Evolutionary conservation across 2,888 invertebrate genomes (phyloP).

Genomic region (Nephrotoma guestfalica): DNA sequence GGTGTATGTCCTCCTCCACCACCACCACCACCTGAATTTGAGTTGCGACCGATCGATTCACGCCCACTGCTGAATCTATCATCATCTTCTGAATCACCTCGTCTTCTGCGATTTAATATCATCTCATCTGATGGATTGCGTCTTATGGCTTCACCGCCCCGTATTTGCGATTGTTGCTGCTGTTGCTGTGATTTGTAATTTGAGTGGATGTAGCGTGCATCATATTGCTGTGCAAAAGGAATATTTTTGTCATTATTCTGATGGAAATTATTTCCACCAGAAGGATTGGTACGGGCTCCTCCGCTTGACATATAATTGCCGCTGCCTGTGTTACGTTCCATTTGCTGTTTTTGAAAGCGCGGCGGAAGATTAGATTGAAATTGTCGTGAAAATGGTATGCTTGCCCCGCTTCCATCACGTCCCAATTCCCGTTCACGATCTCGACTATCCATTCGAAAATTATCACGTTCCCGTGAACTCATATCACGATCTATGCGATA

Average conservation of each 20-base stretch:
- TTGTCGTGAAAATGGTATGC: slow-evolving; percentile 47
- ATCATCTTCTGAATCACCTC: slow-evolving; percentile 19
- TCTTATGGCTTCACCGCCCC: slow-evolving; percentile 10
- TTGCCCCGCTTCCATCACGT: slow-evolving; percentile 30
- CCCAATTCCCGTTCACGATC: slow-evolving; percentile 19
- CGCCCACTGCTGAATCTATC: slow-evolving; percentile 16
- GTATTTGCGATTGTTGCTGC: slow-evolving; percentile 6
- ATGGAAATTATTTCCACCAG: slow-evolving; percentile 15
- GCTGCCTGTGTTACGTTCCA: slow-evolving; percentile 23
- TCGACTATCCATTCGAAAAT: slow-evolving; percentile 13
- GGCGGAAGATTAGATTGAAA: slow-evolving; percentile 78
- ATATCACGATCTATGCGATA: slow-evolving; percentile 22
- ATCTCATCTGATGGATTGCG: slow-evolving; percentile 15
- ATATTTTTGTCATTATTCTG: slow-evolving; percentile 13
- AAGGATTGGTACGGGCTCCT: background rate
- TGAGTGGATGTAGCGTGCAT: slow-evolving; percentile 18
- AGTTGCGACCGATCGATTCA: slow-evolving; percentile 14
- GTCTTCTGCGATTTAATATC: slow-evolving; percentile 11
- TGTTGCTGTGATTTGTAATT: slow-evolving; percentile 13
- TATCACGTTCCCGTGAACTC: background rate
- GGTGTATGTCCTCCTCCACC: slow-evolving; percentile 13
- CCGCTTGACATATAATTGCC: background rate
- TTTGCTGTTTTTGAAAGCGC: slow-evolving; percentile 65
- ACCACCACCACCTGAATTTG: slow-evolving; percentile 10
- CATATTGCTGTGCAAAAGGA: slow-evolving; percentile 21